These are phyloP conservation scores for Cephalopholis sonnerati DNA, from an alignment of 2,113 vertebrate species.

Conservation along the genomic window DNA sequence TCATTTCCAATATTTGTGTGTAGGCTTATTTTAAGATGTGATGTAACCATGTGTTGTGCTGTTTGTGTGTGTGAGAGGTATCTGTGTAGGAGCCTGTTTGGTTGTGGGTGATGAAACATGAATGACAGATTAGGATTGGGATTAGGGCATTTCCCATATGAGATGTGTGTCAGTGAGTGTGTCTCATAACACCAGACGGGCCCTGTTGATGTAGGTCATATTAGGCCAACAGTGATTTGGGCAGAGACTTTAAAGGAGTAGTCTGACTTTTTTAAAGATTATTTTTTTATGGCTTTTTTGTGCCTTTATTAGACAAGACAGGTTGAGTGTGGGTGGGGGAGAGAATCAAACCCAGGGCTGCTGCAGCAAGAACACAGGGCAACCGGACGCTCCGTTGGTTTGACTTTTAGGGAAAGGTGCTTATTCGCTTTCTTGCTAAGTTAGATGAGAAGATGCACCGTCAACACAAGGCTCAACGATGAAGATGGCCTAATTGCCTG, in stretches of 20 bases:
- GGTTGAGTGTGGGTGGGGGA: too few relatives aligned
- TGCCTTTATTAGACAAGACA: too few relatives aligned
- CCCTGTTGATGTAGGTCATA: neutral
- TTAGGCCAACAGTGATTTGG: neutral
- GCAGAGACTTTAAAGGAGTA: neutral
- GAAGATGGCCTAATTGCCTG: too few relatives aligned
- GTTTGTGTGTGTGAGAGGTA: slow-evolving; percentile 13
- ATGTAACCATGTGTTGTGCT: slow-evolving; percentile 29
- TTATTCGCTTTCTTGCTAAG: neutral
- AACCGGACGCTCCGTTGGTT: too few relatives aligned
- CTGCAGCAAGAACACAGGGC: too few relatives aligned
- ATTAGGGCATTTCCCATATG: slow-evolving; percentile 42
- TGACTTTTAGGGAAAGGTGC: too few relatives aligned
- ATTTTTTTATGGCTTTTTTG: too few relatives aligned
- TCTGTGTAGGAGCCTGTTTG: slow-evolving; percentile 19
- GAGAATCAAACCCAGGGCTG: too few relatives aligned
- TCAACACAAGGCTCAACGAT: neutral
- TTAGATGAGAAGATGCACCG: neutral
- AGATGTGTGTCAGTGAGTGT: slow-evolving; percentile 19
- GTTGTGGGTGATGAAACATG: slow-evolving; percentile 43
- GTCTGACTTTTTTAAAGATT: neutral
- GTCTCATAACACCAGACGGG: slow-evolving; percentile 18
- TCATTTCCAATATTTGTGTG: slow-evolving; percentile 49
- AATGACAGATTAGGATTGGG: slow-evolving; percentile 38
- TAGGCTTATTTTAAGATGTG: slow-evolving; percentile 47